phyloP scores from a whole-genome alignment of 2,113 vertebrate genomes.

The Micronycteris hirsuta region DNA sequence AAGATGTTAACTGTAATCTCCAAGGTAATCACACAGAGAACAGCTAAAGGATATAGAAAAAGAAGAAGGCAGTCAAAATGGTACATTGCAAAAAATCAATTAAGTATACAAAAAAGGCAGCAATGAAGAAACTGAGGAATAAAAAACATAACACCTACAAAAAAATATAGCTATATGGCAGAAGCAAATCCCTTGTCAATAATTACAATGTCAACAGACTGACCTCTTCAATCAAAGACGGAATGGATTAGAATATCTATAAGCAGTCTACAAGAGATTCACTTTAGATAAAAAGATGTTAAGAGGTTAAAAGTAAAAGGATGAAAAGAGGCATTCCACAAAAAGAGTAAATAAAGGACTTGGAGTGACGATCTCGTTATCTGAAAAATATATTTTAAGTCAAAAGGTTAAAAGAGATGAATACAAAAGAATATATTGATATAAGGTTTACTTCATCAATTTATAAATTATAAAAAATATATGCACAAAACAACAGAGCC shows the following conservation, averaged over 20 bases:
- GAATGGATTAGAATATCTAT: not conserved
- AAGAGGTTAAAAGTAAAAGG: not conserved
- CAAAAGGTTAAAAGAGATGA: not conserved
- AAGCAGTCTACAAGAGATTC: not conserved
- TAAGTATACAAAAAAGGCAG: not conserved
- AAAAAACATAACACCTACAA: not conserved
- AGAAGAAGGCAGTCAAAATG: not conserved
- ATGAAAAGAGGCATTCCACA: not conserved
- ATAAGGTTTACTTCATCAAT: not conserved
- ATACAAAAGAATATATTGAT: not conserved
- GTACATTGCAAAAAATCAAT: not conserved
- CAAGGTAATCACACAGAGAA: not conserved
- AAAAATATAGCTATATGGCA: not conserved
- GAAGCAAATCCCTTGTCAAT: not conserved
- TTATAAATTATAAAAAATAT: not conserved
- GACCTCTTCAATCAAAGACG: not conserved
- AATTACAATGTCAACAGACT: not conserved
- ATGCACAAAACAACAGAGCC: not conserved
- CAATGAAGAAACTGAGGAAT: not conserved
- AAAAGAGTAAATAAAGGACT: not conserved
- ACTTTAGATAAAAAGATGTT: not conserved
- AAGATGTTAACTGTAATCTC: not conserved
- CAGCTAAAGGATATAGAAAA: not conserved
- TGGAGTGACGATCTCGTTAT: not conserved
- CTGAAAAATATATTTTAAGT: not conserved